Evolutionary conservation across 2,797 vertebrate genomes (phyloP).

Genomic region (Acrossocheilus wenchowensis): DNA sequence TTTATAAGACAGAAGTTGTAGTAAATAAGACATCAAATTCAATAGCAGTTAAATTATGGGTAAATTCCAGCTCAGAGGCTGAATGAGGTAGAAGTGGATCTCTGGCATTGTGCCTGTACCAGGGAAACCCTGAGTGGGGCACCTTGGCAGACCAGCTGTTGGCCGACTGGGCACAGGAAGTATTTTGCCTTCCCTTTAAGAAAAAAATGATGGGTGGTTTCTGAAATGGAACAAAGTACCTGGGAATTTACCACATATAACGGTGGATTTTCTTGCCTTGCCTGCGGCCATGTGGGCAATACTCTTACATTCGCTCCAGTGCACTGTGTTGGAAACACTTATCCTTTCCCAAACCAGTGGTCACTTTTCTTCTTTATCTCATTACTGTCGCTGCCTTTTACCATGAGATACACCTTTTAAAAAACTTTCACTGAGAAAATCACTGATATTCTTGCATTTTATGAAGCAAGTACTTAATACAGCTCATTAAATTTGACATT

Average conservation of each 20-base stretch:
- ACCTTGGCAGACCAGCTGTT: conserved; percentile 45
- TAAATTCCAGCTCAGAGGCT: conserved; percentile 26
- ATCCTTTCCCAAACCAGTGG: not conserved
- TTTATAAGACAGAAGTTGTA: conserved; percentile 15
- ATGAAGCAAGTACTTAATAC: not conserved
- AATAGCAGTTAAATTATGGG: conserved; percentile 15
- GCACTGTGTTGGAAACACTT: conserved; percentile 1
- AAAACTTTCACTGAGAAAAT: not conserved
- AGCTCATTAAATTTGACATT: conserved; percentile 6
- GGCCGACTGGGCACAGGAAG: conserved; percentile 20
- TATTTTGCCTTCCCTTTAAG: conserved; percentile 24
- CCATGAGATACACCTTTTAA: not conserved
- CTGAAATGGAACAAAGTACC: not conserved
- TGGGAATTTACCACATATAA: not conserved
- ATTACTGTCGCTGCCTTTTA: not conserved
- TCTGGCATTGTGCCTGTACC: conserved; percentile 22
- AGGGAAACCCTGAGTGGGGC: conserved; percentile 35
- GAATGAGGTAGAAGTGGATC: conserved; percentile 14
- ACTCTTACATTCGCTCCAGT: not conserved
- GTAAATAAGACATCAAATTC: conserved; percentile 4
- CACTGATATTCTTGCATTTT: not conserved
- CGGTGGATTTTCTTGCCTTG: not conserved
- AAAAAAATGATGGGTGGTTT: conserved; percentile 10
- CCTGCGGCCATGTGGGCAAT: not conserved
- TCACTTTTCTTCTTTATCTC: not conserved